Conservation (phyloP, 1,140 invertebrate species). For the Macrosteles quadrilineatus region DNA sequence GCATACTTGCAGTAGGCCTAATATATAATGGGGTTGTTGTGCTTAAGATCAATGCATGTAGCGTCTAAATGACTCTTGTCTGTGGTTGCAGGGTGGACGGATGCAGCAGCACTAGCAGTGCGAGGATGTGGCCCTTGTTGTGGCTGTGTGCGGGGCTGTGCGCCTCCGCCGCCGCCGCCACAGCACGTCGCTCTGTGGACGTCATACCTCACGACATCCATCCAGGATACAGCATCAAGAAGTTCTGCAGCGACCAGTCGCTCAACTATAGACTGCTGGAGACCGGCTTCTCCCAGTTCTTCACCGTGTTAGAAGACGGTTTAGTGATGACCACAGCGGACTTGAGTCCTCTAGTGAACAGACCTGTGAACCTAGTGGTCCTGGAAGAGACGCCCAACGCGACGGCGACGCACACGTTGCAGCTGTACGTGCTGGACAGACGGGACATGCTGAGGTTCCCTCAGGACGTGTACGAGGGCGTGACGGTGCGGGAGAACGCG, state of each 20-base stretch:
- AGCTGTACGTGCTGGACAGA: slow-evolving; percentile 79
- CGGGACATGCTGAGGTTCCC: slow-evolving; percentile 77
- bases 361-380: slow-evolving; percentile 76
- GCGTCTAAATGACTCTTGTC: not conserved
- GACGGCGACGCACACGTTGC: slow-evolving; percentile 76
- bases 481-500: slow-evolving; percentile 70
- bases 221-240: slow-evolving; percentile 80
- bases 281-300: slow-evolving; percentile 77
- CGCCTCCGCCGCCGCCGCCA: not conserved
- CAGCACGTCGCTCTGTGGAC: slow-evolving; percentile 43
- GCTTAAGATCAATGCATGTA: no score
- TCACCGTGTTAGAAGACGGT: slow-evolving; percentile 84
- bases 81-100: not conserved
- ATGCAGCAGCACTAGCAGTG: not conserved
- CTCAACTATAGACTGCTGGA: slow-evolving; percentile 69
- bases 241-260: slow-evolving; percentile 58
- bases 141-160: slow-evolving; percentile 23
- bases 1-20: no score
- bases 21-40: no score
- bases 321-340: slow-evolving; percentile 88
- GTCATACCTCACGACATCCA: slow-evolving; percentile 71
- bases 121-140: not conserved
- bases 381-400: slow-evolving; percentile 76
- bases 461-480: slow-evolving; percentile 63
- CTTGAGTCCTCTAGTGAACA: slow-evolving; percentile 74